A percentile compares a stretch with the other conserved stretches of the same genome.
Evolutionary conservation across 2,113 vertebrate species (phyloP).

Genomic region (Muscicapa adusta): DNA sequence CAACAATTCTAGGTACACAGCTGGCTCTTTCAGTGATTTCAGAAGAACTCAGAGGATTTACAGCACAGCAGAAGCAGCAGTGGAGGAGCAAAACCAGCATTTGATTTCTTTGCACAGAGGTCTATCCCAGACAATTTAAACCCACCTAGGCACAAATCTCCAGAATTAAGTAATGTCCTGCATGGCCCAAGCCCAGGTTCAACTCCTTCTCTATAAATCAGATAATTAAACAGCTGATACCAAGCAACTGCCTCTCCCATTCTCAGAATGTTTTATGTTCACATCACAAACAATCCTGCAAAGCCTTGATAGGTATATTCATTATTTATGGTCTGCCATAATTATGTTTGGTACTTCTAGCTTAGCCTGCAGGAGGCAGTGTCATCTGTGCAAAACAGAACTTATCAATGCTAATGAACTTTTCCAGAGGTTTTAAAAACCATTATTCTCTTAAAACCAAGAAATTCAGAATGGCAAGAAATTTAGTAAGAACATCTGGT

Average conservation of each 20-base stretch:
- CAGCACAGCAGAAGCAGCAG: slow-evolving; percentile 18
- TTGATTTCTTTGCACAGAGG: neutral
- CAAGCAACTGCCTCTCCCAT: neutral
- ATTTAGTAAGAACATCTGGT: neutral
- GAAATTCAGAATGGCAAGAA: neutral
- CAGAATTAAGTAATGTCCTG: neutral
- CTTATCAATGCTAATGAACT: neutral
- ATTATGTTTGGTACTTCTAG: neutral
- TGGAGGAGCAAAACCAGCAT: neutral
- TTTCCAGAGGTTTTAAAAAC: neutral
- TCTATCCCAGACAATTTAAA: neutral
- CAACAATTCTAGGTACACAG: slow-evolving; percentile 41
- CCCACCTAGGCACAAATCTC: neutral
- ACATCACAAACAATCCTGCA: neutral
- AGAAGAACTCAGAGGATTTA: slow-evolving; percentile 13
- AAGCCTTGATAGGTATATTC: slow-evolving; percentile 12
- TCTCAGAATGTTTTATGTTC: neutral
- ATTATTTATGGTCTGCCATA: slow-evolving; percentile 44
- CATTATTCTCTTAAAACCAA: neutral
- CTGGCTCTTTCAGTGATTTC: neutral
- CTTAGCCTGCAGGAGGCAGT: slow-evolving; percentile 45
- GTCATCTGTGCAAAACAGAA: neutral
- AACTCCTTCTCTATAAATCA: neutral
- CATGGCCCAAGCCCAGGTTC: neutral
- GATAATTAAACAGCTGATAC: neutral